Evolutionary conservation across 2,888 invertebrate genomes (phyloP).

Genomic region (Bruchidius siliquastri): DNA sequence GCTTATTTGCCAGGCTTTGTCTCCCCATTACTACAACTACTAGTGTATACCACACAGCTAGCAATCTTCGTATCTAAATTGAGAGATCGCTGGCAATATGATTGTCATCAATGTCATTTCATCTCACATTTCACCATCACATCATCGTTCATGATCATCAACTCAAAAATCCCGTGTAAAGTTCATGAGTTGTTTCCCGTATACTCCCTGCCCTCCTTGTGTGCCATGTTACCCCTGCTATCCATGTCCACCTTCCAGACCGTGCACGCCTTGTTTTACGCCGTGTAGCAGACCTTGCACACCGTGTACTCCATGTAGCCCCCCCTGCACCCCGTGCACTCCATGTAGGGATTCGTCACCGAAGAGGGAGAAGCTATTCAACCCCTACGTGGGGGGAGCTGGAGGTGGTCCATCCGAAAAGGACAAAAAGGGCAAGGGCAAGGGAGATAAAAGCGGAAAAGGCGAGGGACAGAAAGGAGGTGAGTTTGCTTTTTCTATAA

Average conservation of each 20-base stretch:
- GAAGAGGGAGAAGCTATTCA: neutral
- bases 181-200: neutral
- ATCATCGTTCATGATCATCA: neutral
- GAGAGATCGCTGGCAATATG: no score
- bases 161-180: neutral
- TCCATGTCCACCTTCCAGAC: neutral
- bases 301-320: neutral
- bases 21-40: no score
- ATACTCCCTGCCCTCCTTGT: neutral
- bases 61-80: neutral
- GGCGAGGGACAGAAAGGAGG: neutral
- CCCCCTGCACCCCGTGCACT: slow-evolving; percentile 1
- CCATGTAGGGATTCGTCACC: slow-evolving; percentile 2
- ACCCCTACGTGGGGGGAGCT: neutral
- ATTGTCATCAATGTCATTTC: neutral
- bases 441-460: neutral
- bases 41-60: neutral
- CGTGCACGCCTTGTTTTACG: neutral
- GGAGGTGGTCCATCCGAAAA: neutral
- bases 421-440: neutral
- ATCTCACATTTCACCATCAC: neutral
- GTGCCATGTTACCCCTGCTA: neutral
- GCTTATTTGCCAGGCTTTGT: no score
- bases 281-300: neutral
- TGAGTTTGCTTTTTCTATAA: neutral